A percentile compares a stretch with the other conserved stretches of the same genome.
phyloP scores from a whole-genome alignment of 2,113 vertebrate genomes.

The Recurvirostra avosetta region DNA sequence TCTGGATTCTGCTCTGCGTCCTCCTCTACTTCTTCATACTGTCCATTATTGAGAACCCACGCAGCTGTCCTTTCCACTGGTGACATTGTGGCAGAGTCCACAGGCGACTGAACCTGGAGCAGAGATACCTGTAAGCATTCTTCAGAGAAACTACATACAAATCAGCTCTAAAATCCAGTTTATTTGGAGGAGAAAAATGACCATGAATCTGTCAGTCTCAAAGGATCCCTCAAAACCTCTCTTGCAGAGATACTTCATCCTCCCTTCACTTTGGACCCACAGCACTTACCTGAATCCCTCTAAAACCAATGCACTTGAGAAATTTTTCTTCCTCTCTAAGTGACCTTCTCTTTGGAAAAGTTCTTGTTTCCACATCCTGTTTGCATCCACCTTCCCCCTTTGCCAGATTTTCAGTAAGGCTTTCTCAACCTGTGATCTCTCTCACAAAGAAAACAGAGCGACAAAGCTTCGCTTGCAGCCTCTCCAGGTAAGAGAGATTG shows the following conservation, averaged over 20 bases:
- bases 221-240: background rate
- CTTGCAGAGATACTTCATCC: background rate
- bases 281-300: background rate
- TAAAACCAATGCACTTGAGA: background rate
- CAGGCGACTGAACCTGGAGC: slow-evolving; percentile 83
- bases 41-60: slow-evolving; percentile 94
- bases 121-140: slow-evolving; percentile 29
- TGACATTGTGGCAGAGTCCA: slow-evolving; percentile 90
- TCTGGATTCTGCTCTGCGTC: slow-evolving; percentile 75
- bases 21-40: slow-evolving; percentile 89
- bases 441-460: background rate
- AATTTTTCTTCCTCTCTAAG: background rate
- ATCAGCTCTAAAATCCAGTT: background rate
- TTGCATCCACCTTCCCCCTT: background rate
- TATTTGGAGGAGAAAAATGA: background rate
- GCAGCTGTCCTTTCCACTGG: slow-evolving; percentile 96
- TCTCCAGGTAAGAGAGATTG: background rate
- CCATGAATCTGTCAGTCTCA: background rate
- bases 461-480: background rate
- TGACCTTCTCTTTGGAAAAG: background rate
- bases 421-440: background rate
- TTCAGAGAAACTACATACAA: background rate
- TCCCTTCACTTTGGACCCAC: background rate
- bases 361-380: background rate
- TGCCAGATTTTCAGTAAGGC: background rate